Conservation (phyloP, 2,888 invertebrate genomes). For the Atherix ibis region DNA sequence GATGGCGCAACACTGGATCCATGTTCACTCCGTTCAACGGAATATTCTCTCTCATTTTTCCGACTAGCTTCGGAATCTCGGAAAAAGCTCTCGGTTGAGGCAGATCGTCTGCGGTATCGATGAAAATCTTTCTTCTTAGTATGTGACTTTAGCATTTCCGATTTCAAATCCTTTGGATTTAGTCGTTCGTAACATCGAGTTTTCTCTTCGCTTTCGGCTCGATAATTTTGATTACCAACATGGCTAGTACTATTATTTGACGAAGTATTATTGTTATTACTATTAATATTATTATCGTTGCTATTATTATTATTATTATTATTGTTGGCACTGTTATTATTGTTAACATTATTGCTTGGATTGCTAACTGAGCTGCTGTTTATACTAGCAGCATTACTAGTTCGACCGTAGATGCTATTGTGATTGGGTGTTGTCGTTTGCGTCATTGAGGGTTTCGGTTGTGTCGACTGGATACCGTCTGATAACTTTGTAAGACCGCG, state of each 20-base stretch:
- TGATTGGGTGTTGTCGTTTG: slow-evolving; percentile 3
- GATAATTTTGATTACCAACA: slow-evolving; percentile 1
- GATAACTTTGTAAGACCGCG: slow-evolving; percentile 1
- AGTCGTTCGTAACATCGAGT: neutral
- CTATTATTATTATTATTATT: too few species aligned
- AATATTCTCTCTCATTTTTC: too few species aligned
- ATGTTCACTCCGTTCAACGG: slow-evolving; percentile 10
- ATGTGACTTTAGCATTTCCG: slow-evolving; percentile 5
- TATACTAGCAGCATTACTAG: too few species aligned
- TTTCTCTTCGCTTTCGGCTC: slow-evolving; percentile 1
- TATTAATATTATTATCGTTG: neutral
- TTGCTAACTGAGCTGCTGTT: too few species aligned
- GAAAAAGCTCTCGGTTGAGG: slow-evolving; percentile 31
- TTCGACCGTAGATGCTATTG: too few species aligned
- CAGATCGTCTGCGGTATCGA: slow-evolving; percentile 22
- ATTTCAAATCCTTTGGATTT: slow-evolving; percentile 9
- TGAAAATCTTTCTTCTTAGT: slow-evolving; percentile 10
- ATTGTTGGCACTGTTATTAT: too few species aligned
- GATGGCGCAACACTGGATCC: too few species aligned
- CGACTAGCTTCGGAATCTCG: too few species aligned
- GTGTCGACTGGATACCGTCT: slow-evolving; percentile 1
- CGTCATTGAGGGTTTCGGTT: slow-evolving; percentile 1
- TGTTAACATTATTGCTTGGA: too few species aligned
- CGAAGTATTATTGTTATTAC: neutral
- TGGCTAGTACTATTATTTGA: neutral